phyloP scores from a whole-genome alignment of 2,888 invertebrate genomes.

The Parnassius orleans region DNA sequence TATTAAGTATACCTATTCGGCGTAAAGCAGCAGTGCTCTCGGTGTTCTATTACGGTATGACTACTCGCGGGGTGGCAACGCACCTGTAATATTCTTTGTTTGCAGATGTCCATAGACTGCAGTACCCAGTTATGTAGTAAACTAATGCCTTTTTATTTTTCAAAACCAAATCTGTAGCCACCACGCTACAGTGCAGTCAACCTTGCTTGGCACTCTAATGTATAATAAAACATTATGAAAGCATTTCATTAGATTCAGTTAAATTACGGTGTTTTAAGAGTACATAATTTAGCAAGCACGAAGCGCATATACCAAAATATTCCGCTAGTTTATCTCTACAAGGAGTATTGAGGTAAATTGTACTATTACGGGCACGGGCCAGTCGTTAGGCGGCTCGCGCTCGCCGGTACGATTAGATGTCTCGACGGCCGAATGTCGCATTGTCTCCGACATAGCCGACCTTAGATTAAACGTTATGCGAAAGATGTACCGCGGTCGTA shows the following conservation, averaged over 20 bases:
- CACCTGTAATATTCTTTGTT: no score
- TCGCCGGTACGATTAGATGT: conserved; percentile 59
- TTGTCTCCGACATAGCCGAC: conserved; percentile 67
- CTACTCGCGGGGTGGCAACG: no score
- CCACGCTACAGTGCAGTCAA: no score
- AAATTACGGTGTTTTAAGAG: conserved; percentile 64
- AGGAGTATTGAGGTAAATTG: conserved; percentile 76
- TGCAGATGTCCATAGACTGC: no score
- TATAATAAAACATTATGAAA: not conserved
- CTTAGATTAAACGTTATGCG: conserved; percentile 72
- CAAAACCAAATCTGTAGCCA: no score
- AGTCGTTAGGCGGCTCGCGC: conserved; percentile 64
- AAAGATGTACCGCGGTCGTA: conserved; percentile 72
- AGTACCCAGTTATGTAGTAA: no score
- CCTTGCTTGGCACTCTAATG: no score
- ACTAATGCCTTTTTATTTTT: no score
- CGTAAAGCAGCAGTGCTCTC: no score
- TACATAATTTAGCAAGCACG: conserved; percentile 73
- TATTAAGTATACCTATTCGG: no score
- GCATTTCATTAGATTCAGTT: conserved; percentile 43
- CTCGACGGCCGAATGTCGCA: conserved; percentile 63
- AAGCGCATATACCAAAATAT: conserved; percentile 67
- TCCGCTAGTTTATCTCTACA: conserved; percentile 70
- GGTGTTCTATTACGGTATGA: no score
- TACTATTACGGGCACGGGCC: conserved; percentile 77